phyloP scores from a whole-genome alignment of 2,888 invertebrate species.

The Loripinus fragilis region DNA sequence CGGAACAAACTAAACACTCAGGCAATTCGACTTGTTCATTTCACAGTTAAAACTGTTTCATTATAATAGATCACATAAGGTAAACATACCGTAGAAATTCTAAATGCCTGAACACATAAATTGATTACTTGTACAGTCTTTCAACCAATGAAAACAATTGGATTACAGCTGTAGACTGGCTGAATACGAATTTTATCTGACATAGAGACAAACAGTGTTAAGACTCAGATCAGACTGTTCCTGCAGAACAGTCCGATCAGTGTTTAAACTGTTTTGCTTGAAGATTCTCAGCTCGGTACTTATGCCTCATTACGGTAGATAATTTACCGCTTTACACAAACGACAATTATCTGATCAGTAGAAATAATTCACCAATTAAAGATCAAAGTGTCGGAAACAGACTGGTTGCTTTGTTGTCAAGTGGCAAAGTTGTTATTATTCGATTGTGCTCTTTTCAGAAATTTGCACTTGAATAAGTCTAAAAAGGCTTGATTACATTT shows the following conservation, averaged over 20 bases:
- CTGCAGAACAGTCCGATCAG: neutral
- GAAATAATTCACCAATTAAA: slow-evolving; percentile 20
- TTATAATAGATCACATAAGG: slow-evolving; percentile 5
- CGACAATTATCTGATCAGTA: slow-evolving; percentile 13
- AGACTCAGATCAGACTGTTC: neutral
- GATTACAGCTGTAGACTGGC: too few species aligned
- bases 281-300: too few species aligned
- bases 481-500: slow-evolving; percentile 14
- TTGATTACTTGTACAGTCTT: too few species aligned
- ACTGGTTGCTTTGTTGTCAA: slow-evolving; percentile 15
- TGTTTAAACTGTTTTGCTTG: neutral
- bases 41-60: neutral
- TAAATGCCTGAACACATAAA: too few species aligned
- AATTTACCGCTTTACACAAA: slow-evolving; percentile 14
- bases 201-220: too few species aligned
- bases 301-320: slow-evolving; percentile 1
- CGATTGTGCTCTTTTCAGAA: neutral
- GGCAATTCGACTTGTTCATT: neutral
- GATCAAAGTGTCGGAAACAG: slow-evolving; percentile 11
- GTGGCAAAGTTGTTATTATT: slow-evolving; percentile 15
- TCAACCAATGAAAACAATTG: too few species aligned
- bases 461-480: slow-evolving; percentile 3
- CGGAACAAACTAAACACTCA: neutral
- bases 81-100: too few species aligned
- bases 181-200: too few species aligned